These are phyloP conservation scores for Eupleurogrammus muticus DNA, from an alignment of 2,797 vertebrate species.

Conservation along the genomic window DNA sequence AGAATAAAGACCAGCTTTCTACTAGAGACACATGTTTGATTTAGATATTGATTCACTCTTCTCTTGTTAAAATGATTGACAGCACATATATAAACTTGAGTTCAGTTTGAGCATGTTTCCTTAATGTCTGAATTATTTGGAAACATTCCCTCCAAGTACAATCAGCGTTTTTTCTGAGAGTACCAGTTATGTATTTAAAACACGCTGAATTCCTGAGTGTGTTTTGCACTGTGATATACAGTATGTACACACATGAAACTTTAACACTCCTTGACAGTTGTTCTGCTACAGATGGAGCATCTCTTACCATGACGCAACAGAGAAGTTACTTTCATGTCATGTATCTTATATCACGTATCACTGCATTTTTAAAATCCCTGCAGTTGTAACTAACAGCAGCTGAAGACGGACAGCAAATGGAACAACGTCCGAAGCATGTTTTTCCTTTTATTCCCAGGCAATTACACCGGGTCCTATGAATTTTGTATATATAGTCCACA, in stretches of 20 bases:
- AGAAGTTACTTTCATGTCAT: background rate
- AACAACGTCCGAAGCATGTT: slow-evolving; percentile 6
- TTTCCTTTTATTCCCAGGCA: background rate
- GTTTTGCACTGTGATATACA: slow-evolving; percentile 8
- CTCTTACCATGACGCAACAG: slow-evolving; percentile 3
- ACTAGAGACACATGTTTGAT: slow-evolving; percentile 11
- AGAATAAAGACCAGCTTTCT: slow-evolving; percentile 11
- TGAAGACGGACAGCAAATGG: slow-evolving; percentile 2
- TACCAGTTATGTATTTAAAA: slow-evolving; percentile 17
- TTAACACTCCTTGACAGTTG: background rate
- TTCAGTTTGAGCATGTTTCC: slow-evolving; percentile 5
- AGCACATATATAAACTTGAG: slow-evolving; percentile 10
- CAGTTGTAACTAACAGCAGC: background rate
- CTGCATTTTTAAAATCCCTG: background rate
- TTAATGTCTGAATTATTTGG: slow-evolving; percentile 3
- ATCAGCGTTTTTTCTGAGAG: slow-evolving; percentile 11
- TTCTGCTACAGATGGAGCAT: slow-evolving; percentile 10
- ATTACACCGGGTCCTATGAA: slow-evolving; percentile 1
- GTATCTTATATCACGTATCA: background rate
- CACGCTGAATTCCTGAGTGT: slow-evolving; percentile 5
- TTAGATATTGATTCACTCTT: slow-evolving; percentile 26
- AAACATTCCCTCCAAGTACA: slow-evolving; percentile 3
- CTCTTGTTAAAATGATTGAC: slow-evolving; percentile 43
- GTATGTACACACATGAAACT: background rate
- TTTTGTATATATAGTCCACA: slow-evolving; percentile 10